These are phyloP conservation scores for Eonycteris spelaea DNA, from an alignment of 2,113 vertebrate species.

Conservation along the genomic window DNA sequence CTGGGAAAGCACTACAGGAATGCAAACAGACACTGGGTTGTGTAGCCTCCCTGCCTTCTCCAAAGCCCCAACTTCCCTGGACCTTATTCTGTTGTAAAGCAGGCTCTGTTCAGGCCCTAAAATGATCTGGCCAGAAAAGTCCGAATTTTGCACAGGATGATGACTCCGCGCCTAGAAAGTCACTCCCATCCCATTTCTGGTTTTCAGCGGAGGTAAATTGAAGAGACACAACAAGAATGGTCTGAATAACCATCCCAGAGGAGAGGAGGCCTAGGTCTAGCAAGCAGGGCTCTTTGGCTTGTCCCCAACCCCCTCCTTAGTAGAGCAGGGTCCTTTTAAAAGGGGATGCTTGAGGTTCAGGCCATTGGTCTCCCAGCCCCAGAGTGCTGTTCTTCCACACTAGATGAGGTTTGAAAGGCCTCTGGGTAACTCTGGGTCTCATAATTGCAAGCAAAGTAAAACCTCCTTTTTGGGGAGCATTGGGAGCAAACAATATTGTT, in stretches of 20 bases:
- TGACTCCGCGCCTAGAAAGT: background rate
- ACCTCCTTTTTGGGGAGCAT: background rate
- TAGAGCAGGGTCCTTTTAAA: background rate
- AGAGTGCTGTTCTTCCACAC: background rate
- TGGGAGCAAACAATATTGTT: background rate
- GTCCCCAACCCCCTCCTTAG: background rate
- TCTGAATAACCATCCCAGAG: background rate
- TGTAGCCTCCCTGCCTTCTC: background rate
- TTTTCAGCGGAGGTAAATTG: background rate
- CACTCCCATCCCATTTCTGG: background rate
- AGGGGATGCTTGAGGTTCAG: background rate
- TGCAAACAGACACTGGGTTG: background rate
- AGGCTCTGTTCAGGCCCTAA: background rate
- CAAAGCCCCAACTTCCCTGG: background rate
- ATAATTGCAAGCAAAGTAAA: background rate
- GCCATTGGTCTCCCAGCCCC: background rate
- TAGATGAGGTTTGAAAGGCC: background rate
- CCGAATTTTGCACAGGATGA: background rate
- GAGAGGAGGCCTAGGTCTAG: background rate
- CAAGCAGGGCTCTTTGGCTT: background rate
- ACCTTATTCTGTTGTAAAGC: background rate
- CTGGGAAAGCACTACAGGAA: constrained; percentile 20
- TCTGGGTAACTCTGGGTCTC: background rate
- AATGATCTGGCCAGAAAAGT: background rate
- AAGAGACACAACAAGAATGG: background rate